Evolutionary conservation across 2,113 vertebrate species (phyloP).

Genomic region (Percina caprodes): DNA sequence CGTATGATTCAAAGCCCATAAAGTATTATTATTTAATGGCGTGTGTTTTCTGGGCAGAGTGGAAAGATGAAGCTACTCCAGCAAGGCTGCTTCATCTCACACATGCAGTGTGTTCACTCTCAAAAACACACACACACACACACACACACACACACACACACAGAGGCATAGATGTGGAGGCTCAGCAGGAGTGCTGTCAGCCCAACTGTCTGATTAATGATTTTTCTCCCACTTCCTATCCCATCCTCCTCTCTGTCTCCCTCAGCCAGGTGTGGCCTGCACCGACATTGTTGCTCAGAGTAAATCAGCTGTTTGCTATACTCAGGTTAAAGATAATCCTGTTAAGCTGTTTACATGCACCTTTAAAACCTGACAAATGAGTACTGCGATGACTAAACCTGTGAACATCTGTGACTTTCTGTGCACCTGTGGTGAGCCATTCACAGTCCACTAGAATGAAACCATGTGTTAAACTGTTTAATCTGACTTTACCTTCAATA

Average conservation of each 20-base stretch:
- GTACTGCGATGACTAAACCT: conserved; percentile 22
- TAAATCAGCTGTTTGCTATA: conserved; percentile 59
- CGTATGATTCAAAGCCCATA: conserved; percentile 55
- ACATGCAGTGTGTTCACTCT: conserved; percentile 53
- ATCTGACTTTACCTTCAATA: background rate
- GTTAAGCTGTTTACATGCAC: conserved; percentile 62
- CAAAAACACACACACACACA: conserved; percentile 23
- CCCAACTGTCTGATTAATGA: conserved; percentile 63
- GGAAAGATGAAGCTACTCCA: conserved; percentile 43
- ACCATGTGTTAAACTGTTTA: background rate
- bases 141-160: conserved; percentile 9
- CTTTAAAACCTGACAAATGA: conserved; percentile 47
- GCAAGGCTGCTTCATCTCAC: conserved; percentile 48
- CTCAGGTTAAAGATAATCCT: conserved; percentile 54
- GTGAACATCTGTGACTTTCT: conserved; percentile 40
- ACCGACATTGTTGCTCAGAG: conserved; percentile 9
- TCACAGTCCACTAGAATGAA: background rate
- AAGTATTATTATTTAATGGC: conserved; percentile 72
- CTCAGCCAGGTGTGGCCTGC: conserved; percentile 54
- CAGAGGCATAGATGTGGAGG: conserved; percentile 21
- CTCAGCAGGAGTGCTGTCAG: conserved; percentile 70
- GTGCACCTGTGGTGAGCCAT: conserved; percentile 10
- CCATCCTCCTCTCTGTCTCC: background rate
- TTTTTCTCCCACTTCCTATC: conserved; percentile 40
- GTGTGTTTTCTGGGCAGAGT: conserved; percentile 44